Percentiles rank a stretch among this genome's conserved stretches.
These are phyloP conservation scores for Hemaris fuciformis DNA, from an alignment of 2,888 invertebrate species.

Conservation along the genomic window DNA sequence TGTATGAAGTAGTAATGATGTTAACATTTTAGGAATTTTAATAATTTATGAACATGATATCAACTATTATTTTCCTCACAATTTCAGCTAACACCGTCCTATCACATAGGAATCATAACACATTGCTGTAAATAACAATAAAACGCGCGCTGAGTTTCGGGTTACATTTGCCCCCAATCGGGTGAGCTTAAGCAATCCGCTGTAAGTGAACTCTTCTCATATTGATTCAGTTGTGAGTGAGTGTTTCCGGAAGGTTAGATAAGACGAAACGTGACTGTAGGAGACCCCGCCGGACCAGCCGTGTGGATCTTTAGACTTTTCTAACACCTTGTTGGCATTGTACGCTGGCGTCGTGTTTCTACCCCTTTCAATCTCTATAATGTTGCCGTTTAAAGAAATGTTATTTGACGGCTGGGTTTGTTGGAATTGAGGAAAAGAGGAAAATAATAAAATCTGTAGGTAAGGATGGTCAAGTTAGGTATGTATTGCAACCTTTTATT, in stretches of 20 bases:
- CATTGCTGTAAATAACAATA: neutral
- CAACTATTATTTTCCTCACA: neutral
- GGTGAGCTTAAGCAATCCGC: constrained; percentile 50
- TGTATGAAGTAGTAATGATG: too few relatives aligned
- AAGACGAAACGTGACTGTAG: constrained; percentile 65
- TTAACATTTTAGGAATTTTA: too few relatives aligned
- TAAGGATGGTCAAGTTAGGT: neutral
- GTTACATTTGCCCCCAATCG: constrained; percentile 45
- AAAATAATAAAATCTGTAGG: too few relatives aligned
- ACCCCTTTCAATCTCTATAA: neutral
- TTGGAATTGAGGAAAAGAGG: neutral
- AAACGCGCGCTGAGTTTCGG: neutral
- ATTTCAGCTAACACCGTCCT: neutral
- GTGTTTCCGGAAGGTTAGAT: constrained; percentile 70
- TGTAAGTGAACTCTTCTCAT: constrained; percentile 65
- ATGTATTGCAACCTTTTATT: too few relatives aligned
- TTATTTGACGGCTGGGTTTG: neutral
- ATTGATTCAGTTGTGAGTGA: constrained; percentile 61
- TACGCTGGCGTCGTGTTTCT: constrained; percentile 12
- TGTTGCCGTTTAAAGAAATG: neutral
- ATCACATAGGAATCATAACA: neutral
- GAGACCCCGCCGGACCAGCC: constrained; percentile 47
- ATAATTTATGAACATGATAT: neutral
- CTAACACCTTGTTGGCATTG: constrained; percentile 41
- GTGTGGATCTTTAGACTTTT: constrained; percentile 54